Conservation (phyloP, 1,140 invertebrate genomes). For the Medauroidea extradentata region DNA sequence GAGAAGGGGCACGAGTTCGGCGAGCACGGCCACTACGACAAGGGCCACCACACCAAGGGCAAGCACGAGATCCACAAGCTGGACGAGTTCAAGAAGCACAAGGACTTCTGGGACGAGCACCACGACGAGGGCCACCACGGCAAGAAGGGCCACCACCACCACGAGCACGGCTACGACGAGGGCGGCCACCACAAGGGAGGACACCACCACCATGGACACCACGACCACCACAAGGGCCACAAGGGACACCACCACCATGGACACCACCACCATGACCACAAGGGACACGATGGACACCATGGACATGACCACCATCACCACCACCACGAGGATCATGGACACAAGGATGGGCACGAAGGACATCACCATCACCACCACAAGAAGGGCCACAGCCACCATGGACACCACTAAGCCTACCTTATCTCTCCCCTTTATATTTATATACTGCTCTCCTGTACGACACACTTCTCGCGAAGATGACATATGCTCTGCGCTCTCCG, state of each 20-base stretch:
- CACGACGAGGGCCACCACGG: slow-evolving; percentile 58
- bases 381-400: slow-evolving; percentile 37
- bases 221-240: slow-evolving; percentile 56
- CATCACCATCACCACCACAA: slow-evolving; percentile 58
- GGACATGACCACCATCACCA: slow-evolving; percentile 62
- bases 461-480: too few relatives aligned
- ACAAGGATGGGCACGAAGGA: slow-evolving; percentile 60
- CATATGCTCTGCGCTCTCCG: too few relatives aligned
- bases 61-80: slow-evolving; percentile 64
- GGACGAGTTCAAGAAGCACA: slow-evolving; percentile 67
- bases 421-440: too few relatives aligned
- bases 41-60: slow-evolving; percentile 58
- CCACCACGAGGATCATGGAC: slow-evolving; percentile 58
- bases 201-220: slow-evolving; percentile 61
- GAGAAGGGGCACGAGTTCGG: slow-evolving; percentile 47
- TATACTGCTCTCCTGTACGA: too few relatives aligned
- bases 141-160: slow-evolving; percentile 55
- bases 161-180: slow-evolving; percentile 58
- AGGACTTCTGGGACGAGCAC: slow-evolving; percentile 62
- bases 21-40: slow-evolving; percentile 57
- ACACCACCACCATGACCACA: slow-evolving; percentile 53
- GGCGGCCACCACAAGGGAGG: slow-evolving; percentile 71
- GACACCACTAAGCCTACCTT: not conserved
- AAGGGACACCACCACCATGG: slow-evolving; percentile 58
- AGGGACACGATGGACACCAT: slow-evolving; percentile 61